Percentiles rank a stretch among this genome's conserved stretches.
Evolutionary conservation across 2,888 invertebrate species (phyloP).

Genomic region (Hoplodrina blanda): DNA sequence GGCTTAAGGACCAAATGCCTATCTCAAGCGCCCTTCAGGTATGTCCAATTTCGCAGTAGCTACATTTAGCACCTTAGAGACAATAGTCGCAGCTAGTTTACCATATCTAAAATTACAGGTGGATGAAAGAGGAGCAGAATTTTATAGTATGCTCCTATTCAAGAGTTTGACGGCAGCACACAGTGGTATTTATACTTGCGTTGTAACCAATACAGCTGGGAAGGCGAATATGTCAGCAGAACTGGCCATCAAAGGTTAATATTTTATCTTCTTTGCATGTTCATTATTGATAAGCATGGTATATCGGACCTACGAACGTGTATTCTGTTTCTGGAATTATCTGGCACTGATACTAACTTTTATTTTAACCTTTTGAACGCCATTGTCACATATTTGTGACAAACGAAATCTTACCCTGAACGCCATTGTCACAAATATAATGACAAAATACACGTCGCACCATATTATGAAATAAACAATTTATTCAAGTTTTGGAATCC

Average conservation of each 20-base stretch:
- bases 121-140: constrained; percentile 93
- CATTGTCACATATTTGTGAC: no score
- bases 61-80: background rate
- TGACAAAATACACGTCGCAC: no score
- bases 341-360: no score
- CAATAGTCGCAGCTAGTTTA: background rate
- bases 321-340: background rate
- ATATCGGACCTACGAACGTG: background rate
- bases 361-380: no score
- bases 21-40: constrained; percentile 92
- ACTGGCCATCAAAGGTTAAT: constrained; percentile 93
- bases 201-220: constrained; percentile 94
- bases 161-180: constrained; percentile 93
- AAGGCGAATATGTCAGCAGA: constrained; percentile 93
- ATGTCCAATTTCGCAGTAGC: constrained; percentile 33
- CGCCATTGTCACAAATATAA: no score
- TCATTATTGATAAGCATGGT: background rate
- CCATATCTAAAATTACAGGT: constrained; percentile 80
- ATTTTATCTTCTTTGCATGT: background rate
- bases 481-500: no score
- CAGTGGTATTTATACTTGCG: constrained; percentile 93
- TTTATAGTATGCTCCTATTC: constrained; percentile 93
- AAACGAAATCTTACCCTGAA: no score
- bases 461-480: no score
- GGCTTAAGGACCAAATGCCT: constrained; percentile 92